Base-by-base conservation (phyloP, 2,888 invertebrate species). In the Pandemis heparana region DNA sequence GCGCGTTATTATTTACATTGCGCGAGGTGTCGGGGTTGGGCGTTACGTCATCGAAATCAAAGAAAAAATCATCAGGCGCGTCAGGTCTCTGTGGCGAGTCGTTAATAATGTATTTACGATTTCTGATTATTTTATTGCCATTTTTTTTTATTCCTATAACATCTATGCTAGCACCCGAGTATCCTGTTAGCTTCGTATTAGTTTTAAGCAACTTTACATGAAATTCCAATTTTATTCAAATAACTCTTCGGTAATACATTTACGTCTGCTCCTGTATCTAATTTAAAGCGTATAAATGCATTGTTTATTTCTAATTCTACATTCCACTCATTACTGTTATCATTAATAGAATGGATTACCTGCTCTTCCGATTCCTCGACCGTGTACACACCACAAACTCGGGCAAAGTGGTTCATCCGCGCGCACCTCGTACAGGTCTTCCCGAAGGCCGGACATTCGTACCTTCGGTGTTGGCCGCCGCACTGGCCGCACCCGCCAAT, bases 401-500 rank as follows among this genome's bases (percentile, higher is more conserved):
- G 18, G n/a, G 53, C 16, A 9, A 53, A 53, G 53, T 53, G 53
- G 18, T 53, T 53, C 2, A 7, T 18, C 53, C 63, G 18, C 0
- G 46, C 46, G 14, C 63, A 63, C 12, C 43, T 43, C 46, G 43
- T 63, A 18, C 63, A 63, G 8, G 1, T 63, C 14, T 46, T 48
- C 12, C 63, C 63, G 23, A 46, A 63, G 14, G 63, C 63, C 23
- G 63, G 63, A 46, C 63, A 63, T 7, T 63, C 23, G 23, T 46
- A 63, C 18, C 14, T 23, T 12, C 3, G 9, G 23, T 63, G 63
- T 4, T 18, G 23, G 5, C 63, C 63, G 46, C 63, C 53, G 53
- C 53, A 53, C 53, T 18, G 53, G 18, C 53, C 53, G 53, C 53
- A 53, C 9, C 7, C 9, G 53, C 53, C 53, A 53, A 9, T 18